Evolutionary conservation across 2,113 vertebrate genomes (phyloP).

Genomic region (Eulemur macaco): DNA sequence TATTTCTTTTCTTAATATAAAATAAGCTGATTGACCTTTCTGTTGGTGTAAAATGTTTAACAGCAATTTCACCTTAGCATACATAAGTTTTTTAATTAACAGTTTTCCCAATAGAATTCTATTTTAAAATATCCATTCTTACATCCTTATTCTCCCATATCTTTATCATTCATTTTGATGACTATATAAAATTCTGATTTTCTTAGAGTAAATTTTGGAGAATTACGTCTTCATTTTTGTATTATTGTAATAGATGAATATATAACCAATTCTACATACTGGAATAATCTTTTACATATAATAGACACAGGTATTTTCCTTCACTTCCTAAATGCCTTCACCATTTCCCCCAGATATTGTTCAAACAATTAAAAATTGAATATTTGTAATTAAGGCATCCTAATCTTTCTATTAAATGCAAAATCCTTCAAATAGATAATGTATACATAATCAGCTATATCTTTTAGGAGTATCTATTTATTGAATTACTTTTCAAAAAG

Average conservation of each 20-base stretch:
- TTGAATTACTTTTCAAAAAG: neutral
- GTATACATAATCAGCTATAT: neutral
- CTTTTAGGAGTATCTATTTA: neutral
- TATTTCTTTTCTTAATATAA: neutral
- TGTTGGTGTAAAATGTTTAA: neutral
- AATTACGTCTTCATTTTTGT: neutral
- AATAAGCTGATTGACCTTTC: neutral
- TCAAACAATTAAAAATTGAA: neutral
- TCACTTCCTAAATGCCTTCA: neutral
- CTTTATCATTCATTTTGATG: neutral
- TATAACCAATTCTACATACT: neutral
- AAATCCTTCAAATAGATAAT: neutral
- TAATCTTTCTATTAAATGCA: neutral
- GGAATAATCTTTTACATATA: neutral
- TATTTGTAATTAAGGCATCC: neutral
- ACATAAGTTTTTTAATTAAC: neutral
- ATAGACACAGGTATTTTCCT: rapidly evolving
- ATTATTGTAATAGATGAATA: neutral
- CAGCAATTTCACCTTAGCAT: neutral
- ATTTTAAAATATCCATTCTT: neutral
- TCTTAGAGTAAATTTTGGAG: neutral
- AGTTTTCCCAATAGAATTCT: neutral
- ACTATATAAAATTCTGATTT: neutral
- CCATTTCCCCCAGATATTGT: neutral
- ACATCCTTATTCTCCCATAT: neutral